Conservation (phyloP, 2,113 vertebrate genomes). For the Hepsetus odoe region DNA sequence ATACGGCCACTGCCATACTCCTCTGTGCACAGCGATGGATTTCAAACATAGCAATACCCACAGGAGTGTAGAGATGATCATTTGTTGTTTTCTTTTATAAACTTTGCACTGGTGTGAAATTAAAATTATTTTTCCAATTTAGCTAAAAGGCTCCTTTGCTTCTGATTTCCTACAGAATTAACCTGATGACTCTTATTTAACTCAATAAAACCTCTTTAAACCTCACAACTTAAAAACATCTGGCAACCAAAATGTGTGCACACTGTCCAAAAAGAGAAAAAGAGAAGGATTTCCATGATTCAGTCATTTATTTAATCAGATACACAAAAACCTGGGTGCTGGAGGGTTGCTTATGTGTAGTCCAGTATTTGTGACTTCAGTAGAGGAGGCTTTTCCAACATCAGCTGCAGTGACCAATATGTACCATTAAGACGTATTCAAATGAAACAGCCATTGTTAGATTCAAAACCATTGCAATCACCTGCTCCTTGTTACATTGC, state of each 20-base stretch:
- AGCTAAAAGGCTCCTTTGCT: not conserved
- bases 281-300: constrained; percentile 56
- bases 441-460: too few species aligned
- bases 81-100: constrained; percentile 9
- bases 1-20: not conserved
- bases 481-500: too few species aligned
- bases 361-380: too few species aligned
- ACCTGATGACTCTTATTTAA: too few species aligned
- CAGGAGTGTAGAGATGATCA: not conserved
- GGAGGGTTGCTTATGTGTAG: not conserved
- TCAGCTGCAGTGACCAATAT: too few species aligned
- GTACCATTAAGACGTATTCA: too few species aligned
- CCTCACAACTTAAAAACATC: too few species aligned
- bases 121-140: constrained; percentile 32
- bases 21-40: not conserved
- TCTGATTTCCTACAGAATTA: not conserved
- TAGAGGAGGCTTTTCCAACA: too few species aligned
- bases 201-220: too few species aligned
- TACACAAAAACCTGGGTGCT: constrained; percentile 73
- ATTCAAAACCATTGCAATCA: too few species aligned
- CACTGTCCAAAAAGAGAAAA: not conserved
- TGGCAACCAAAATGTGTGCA: too few species aligned
- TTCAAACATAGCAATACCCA: not conserved
- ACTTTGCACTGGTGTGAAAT: constrained; percentile 7
- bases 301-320: constrained; percentile 81